A percentile compares a stretch with the other conserved stretches of the same genome.
Conservation (phyloP, 2,888 invertebrate species). For the Drosophila kanekoi region DNA sequence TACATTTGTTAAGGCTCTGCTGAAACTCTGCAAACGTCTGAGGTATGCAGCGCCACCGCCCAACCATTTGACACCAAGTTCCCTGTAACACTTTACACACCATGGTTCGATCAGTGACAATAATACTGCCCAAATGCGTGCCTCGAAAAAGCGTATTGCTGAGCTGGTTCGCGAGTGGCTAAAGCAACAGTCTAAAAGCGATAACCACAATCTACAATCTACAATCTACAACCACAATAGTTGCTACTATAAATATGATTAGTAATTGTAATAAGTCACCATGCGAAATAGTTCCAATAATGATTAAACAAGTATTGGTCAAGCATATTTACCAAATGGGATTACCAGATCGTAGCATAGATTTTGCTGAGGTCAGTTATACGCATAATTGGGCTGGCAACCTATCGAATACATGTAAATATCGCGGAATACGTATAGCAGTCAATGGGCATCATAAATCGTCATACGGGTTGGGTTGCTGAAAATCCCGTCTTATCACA, state of each 20-base stretch:
- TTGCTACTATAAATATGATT: not conserved
- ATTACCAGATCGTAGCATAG: not conserved
- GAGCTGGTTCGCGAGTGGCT: constrained; percentile 80
- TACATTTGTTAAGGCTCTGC: constrained; percentile 7
- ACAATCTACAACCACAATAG: no score
- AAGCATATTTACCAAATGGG: not conserved
- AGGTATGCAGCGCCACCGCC: constrained; percentile 68
- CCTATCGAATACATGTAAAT: not conserved
- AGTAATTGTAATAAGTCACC: constrained; percentile 28
- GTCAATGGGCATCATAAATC: constrained; percentile 28
- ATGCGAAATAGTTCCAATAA: not conserved
- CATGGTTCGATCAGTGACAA: constrained; percentile 69
- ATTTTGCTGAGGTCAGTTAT: not conserved
- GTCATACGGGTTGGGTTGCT: constrained; percentile 1
- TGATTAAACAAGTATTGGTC: not conserved
- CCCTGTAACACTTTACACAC: constrained; percentile 26
- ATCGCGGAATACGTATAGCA: not conserved
- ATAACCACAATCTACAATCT: constrained; percentile 19
- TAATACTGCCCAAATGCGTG: constrained; percentile 78
- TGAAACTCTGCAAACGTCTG: constrained; percentile 7
- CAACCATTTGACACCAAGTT: constrained; percentile 88
- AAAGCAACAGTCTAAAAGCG: constrained; percentile 21
- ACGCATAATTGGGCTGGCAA: not conserved
- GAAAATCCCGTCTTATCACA: constrained; percentile 35
- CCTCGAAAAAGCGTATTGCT: constrained; percentile 81